Conservation (phyloP, 2,113 vertebrate genomes). For the Rynchops niger region DNA sequence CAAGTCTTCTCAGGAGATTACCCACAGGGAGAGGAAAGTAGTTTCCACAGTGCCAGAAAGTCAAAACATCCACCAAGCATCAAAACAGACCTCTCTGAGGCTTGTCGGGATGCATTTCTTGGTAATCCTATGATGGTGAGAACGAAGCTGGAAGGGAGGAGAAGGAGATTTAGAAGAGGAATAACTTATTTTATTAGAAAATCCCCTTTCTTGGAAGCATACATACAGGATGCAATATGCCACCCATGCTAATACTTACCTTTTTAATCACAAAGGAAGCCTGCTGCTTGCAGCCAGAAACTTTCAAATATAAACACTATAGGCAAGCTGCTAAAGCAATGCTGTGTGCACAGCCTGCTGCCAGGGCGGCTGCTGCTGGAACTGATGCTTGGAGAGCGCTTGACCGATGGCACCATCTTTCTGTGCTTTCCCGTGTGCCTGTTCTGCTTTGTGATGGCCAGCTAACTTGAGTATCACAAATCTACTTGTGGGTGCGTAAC, state of each 20-base stretch:
- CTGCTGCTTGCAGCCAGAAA: neutral
- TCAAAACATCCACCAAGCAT: neutral
- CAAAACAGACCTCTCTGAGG: neutral
- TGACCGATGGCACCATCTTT: neutral
- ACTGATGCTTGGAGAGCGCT: neutral
- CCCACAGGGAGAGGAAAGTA: slow-evolving; percentile 19
- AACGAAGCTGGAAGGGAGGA: neutral
- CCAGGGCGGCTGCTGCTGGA: neutral
- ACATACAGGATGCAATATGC: neutral
- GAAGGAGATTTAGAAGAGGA: neutral
- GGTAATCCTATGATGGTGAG: neutral
- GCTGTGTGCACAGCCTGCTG: neutral
- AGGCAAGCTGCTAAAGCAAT: neutral
- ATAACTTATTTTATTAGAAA: neutral
- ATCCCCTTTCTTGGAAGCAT: neutral
- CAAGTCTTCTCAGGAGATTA: slow-evolving; percentile 33
- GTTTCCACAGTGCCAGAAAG: neutral
- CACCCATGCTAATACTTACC: neutral
- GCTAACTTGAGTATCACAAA: neutral
- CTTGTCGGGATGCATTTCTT: neutral
- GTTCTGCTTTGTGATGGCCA: neutral
- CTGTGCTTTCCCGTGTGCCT: accelerated
- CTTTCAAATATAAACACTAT: neutral
- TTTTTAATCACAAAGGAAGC: neutral
- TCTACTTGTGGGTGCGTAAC: neutral